Percentiles rank a stretch among this genome's conserved stretches.
These are phyloP conservation scores for Nudaria mundana DNA, from an alignment of 2,888 invertebrate genomes.

Conservation along the genomic window DNA sequence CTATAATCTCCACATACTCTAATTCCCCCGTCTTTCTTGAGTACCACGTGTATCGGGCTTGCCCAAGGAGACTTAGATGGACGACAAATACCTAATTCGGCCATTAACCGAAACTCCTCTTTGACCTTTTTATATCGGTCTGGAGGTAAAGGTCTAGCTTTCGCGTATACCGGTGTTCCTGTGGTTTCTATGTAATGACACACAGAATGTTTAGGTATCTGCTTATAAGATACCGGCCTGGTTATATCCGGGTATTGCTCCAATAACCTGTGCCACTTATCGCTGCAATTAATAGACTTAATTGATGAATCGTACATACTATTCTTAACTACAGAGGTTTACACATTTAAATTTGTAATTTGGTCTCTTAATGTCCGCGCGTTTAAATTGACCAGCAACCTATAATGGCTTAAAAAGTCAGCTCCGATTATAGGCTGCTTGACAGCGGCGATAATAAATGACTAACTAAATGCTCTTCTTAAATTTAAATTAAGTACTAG, in stretches of 20 bases:
- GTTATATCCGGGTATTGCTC: background rate
- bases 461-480: background rate
- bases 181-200: conserved; percentile 33
- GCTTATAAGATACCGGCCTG: background rate
- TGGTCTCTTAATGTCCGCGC: background rate
- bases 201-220: background rate
- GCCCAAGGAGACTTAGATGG: conserved; percentile 55
- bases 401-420: background rate
- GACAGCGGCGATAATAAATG: background rate
- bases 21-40: conserved; percentile 24
- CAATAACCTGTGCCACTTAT: background rate
- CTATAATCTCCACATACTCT: conserved; percentile 52
- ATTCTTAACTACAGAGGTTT: background rate
- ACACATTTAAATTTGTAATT: background rate
- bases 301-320: background rate
- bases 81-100: conserved; percentile 43
- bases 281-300: background rate
- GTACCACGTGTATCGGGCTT: conserved; percentile 30
- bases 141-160: conserved; percentile 37
- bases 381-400: background rate
- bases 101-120: background rate
- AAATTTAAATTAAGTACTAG: background rate
- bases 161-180: conserved; percentile 41
- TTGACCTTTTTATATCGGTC: conserved; percentile 28
- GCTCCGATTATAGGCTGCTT: conserved; percentile 4